Evolutionary conservation across 1,140 invertebrate genomes (phyloP), one percentile per base, ranked within the genome.

Genomic region (Leucophenga varia): DNA sequence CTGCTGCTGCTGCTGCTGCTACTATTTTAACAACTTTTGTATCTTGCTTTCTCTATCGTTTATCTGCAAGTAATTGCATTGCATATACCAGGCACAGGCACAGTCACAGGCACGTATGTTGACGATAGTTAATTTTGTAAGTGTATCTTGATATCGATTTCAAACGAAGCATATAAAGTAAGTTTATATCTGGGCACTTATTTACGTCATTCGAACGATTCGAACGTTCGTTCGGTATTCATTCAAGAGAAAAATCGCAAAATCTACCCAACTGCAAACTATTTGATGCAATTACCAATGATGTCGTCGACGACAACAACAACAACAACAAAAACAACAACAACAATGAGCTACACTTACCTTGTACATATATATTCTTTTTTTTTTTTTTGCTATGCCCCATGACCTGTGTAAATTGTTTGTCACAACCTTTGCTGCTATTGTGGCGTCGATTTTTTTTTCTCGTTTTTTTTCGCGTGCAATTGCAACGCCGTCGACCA

Each of bases 101-200:
- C n/a, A n/a, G n/a, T n/a, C n/a, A n/a, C n/a, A n/a, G n/a, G n/a
- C 63, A 67, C 63, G 63, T 67, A 67, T 67, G 63, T 67, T 67
- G 63, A 67, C 63, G 63, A 67, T 67, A 67, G 63, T 67, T 67
- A 67, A 67, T 67, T 67, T 67, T 67, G 63, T 67, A 67, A 67
- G 63, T 67, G 63, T 67, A 67, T 67, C 63, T 59, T 59, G 63
- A 67, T 67, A 67, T 67, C 63, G 63, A 67, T 67, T 67, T 48
- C 63, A 63, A 46, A 58, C 43, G 49, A 51, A 38, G 22, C 52
- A 43, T 32, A 22, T 34, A 25, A 25, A 25, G 5, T 10, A 25
- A 25, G 22, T 25, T 25, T 25, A 25, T 25, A 46, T n/a, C 13
- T 25, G 25, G 43, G 28, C 22, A 53, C 36, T 43, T 57, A 57